Evolutionary conservation across 2,797 vertebrate genomes (phyloP).

Genomic region (Sebastes elongatus): DNA sequence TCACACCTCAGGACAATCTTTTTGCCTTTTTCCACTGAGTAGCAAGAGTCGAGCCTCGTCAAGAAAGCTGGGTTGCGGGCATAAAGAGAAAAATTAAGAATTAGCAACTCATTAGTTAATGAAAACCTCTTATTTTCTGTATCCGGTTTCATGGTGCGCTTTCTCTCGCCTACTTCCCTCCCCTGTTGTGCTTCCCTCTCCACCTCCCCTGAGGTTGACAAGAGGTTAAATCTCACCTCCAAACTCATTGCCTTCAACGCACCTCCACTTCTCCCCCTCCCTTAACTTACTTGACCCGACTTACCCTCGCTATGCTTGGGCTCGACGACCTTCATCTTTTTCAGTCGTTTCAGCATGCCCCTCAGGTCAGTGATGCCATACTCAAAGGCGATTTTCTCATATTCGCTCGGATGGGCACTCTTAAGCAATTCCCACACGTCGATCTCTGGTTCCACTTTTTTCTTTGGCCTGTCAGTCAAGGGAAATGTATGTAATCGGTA

Average conservation of each 20-base stretch:
- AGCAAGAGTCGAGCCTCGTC: slow-evolving; percentile 87
- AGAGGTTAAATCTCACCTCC: background rate
- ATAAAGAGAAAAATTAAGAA: background rate
- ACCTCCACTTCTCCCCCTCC: background rate
- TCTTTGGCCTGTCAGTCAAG: slow-evolving; percentile 66
- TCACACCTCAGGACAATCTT: slow-evolving; percentile 89
- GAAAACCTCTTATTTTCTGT: background rate
- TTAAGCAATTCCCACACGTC: slow-evolving; percentile 92
- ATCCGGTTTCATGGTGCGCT: background rate
- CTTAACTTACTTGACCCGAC: slow-evolving; percentile 1
- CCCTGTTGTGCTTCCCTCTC: background rate
- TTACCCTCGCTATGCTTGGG: slow-evolving; percentile 86
- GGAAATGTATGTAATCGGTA: background rate
- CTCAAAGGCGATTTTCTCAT: slow-evolving; percentile 91
- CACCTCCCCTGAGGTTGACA: background rate
- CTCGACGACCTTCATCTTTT: slow-evolving; percentile 87
- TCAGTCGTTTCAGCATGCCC: slow-evolving; percentile 92
- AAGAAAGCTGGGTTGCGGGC: slow-evolving; percentile 83
- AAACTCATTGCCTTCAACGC: background rate
- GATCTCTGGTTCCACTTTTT: slow-evolving; percentile 74
- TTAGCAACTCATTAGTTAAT: slow-evolving; percentile 1
- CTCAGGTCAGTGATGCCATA: slow-evolving; percentile 94
- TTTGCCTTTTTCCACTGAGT: slow-evolving; percentile 90
- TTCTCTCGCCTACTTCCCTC: background rate
- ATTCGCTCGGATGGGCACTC: slow-evolving; percentile 90